Base-by-base conservation (phyloP, 92 coral and sea anemone species). In the Anthopleura xanthogrammica region DNA sequence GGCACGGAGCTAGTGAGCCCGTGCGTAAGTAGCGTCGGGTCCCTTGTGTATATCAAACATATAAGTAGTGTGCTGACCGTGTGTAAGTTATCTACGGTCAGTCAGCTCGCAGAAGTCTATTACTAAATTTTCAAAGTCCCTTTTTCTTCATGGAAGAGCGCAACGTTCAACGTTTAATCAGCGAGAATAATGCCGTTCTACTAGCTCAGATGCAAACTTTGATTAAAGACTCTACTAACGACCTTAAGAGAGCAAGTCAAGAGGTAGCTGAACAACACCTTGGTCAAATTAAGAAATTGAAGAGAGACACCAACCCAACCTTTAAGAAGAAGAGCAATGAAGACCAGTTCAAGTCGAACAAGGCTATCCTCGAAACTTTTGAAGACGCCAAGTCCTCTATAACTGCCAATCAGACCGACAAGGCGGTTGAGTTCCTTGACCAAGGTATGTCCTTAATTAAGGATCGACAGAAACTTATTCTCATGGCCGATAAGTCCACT, bases 401-500 rank as follows among this genome's bases (percentile, higher is more conserved):
- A 9, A 24, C 24, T 0, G 42, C 24, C 24, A 11, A 6, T 4
- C 54, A 79, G 14, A 79, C 66, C 13, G 50, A 85, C 46, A 85
- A 90, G 39, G 62, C 81, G 24, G 84, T 16, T 4, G 70, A 60
- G 7, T 7, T 87, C 13, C 12, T 86, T 3, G 87, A 86, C 14
- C 54, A 89, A 85, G 90, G 90, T 89, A 82, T 80, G 70, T 40
- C 19, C 3, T 60, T 82, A 11, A 41, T 78, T 22, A 46, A 81
- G 57, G 91, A 90, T 46, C 64, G 87, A 9, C 86, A 87, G 41
- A 90, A 90, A 64, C 57, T 83, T n/a, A n/a, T n/a, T 40, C 29
- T 83, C 6, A 72, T 87, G 16, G 93, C 93, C 19, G 88, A 87
- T 12, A 84, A 87, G 60, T 83, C 88, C 1, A 83, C 23, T 54